Conservation (phyloP, 2,113 vertebrate species). For the Phalacrocorax pelagicus region DNA sequence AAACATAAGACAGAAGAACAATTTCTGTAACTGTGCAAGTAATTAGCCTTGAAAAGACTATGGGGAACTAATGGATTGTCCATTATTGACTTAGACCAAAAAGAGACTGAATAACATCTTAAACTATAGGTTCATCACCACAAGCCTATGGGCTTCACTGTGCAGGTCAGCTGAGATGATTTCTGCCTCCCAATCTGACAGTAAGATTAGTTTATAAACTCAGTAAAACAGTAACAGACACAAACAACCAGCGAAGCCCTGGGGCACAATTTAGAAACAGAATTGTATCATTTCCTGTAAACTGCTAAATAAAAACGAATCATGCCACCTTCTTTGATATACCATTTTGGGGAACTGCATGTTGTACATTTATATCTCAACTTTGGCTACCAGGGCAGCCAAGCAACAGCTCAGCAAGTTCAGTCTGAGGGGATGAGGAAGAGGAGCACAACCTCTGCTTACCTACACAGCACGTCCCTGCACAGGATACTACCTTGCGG, state of each 20-base stretch:
- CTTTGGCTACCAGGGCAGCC: neutral
- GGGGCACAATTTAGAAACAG: neutral
- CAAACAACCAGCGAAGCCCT: neutral
- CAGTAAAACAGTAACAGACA: neutral
- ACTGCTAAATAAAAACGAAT: neutral
- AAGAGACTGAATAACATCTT: neutral
- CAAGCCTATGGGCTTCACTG: neutral
- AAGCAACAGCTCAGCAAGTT: neutral
- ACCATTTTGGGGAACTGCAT: neutral
- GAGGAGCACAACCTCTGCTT: neutral
- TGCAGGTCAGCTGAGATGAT: neutral
- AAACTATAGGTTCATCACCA: neutral
- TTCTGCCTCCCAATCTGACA: neutral
- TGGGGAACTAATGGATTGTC: constrained; percentile 6
- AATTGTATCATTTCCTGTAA: neutral
- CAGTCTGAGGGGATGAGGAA: fast-evolving
- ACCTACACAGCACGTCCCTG: neutral
- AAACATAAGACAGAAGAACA: constrained; percentile 12
- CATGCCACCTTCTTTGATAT: neutral
- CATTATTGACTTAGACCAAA: neutral
- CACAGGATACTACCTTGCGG: fast-evolving
- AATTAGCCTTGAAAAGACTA: constrained; percentile 20
- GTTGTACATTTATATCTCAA: neutral
- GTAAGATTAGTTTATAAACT: neutral
- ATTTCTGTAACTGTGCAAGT: constrained; percentile 40